These are phyloP conservation scores for Drosophila leonis DNA, from an alignment of 2,888 invertebrate species.

Conservation along the genomic window DNA sequence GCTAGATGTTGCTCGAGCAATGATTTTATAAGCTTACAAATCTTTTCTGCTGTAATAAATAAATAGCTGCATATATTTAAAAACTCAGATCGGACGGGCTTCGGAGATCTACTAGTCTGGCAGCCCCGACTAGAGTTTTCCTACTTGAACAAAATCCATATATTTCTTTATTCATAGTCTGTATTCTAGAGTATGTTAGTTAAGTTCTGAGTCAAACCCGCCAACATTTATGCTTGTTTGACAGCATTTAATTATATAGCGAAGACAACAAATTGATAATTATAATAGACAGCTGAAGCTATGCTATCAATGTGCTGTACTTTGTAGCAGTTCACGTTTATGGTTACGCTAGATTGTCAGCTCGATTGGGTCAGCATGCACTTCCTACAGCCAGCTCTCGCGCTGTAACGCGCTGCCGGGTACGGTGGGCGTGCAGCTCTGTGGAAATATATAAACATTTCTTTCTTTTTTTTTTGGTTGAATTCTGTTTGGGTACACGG, in stretches of 20 bases:
- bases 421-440: constrained; percentile 38
- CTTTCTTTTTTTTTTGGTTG: constrained; percentile 9
- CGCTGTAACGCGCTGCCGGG: constrained; percentile 2
- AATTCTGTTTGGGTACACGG: constrained; percentile 13
- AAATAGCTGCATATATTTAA: too few species aligned
- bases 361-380: constrained; percentile 27
- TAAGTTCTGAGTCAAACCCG: not conserved
- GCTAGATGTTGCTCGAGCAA: too few species aligned
- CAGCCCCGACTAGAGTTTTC: too few species aligned
- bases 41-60: too few species aligned
- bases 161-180: not conserved
- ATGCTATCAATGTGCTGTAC: not conserved
- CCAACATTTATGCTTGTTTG: not conserved
- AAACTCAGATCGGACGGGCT: too few species aligned
- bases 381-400: constrained; percentile 16
- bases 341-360: constrained; percentile 17
- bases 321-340: not conserved
- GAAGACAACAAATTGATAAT: not conserved
- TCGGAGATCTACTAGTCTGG: too few species aligned
- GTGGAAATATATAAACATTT: constrained; percentile 19
- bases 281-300: not conserved
- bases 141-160: too few species aligned
- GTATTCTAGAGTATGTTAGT: too few species aligned
- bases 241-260: not conserved
- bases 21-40: too few species aligned